phyloP scores from a whole-genome alignment of 2,888 invertebrate species.

The Mongoloraphidia duomilia region DNA sequence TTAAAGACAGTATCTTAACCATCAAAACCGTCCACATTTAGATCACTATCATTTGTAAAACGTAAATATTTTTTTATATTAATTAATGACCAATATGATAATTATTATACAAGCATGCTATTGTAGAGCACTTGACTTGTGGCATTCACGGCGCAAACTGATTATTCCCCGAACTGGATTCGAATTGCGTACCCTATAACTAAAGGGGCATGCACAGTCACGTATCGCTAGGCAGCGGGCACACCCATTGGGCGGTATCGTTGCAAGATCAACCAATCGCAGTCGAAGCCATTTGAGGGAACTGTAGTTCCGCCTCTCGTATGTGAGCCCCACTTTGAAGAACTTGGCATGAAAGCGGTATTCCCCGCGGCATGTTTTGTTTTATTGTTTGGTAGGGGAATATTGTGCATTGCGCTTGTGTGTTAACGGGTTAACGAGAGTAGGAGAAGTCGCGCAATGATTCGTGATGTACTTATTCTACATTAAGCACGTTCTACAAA shows the following conservation, averaged over 20 bases:
- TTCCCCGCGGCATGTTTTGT: too few species aligned
- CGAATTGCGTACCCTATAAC: constrained; percentile 6
- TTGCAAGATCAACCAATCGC: constrained; percentile 19
- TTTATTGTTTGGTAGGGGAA: too few species aligned
- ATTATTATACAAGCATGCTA: neutral
- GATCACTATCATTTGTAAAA: constrained; percentile 8
- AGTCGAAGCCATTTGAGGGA: constrained; percentile 24
- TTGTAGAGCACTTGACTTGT: constrained; percentile 25
- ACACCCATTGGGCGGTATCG: constrained; percentile 7
- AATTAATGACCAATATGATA: neutral
- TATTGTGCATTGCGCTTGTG: too few species aligned
- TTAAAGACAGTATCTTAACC: neutral
- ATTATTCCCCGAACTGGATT: constrained; percentile 26
- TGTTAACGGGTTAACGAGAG: too few species aligned
- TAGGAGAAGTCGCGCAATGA: too few species aligned
- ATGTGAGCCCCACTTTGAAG: neutral
- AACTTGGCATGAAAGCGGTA: neutral
- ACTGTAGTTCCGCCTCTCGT: neutral
- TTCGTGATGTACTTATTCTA: too few species aligned
- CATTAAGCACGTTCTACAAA: too few species aligned
- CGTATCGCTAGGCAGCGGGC: neutral
- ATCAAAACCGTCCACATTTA: neutral
- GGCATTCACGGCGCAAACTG: constrained; percentile 31
- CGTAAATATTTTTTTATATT: constrained; percentile 2
- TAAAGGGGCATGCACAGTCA: neutral